Percentiles rank a stretch among this genome's conserved stretches.
Evolutionary conservation across 2,797 vertebrate species (phyloP).

Genomic region (Schizopygopsis malacanthus): DNA sequence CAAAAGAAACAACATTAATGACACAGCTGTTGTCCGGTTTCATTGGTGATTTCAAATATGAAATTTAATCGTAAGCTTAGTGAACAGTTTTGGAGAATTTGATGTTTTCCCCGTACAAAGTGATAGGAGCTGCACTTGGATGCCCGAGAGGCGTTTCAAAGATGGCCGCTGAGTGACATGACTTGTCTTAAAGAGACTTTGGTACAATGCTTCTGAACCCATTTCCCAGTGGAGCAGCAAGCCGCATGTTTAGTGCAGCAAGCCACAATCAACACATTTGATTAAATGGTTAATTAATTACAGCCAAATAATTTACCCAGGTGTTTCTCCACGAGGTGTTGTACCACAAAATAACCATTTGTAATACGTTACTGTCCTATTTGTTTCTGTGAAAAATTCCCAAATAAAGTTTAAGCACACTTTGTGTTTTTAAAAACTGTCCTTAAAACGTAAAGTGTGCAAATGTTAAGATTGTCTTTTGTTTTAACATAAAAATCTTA

Average conservation of each 20-base stretch:
- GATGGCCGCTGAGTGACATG: too few species aligned
- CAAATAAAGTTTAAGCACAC: neutral
- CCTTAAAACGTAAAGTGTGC: neutral
- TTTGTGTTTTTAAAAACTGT: neutral
- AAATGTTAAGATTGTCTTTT: neutral
- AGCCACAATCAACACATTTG: neutral
- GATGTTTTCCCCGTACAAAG: too few species aligned
- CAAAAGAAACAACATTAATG: too few species aligned
- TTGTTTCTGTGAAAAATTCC: neutral
- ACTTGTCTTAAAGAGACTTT: too few species aligned
- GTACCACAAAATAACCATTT: neutral
- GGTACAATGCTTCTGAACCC: neutral
- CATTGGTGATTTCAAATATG: too few species aligned
- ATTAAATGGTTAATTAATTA: slow-evolving; percentile 10
- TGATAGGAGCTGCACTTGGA: too few species aligned
- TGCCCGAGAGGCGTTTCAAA: too few species aligned
- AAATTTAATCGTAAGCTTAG: too few species aligned
- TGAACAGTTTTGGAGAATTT: too few species aligned
- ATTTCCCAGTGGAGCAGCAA: neutral
- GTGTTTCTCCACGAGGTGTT: neutral
- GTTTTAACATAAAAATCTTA: neutral
- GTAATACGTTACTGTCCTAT: neutral
- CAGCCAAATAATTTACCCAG: neutral
- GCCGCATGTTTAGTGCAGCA: neutral
- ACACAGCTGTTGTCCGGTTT: too few species aligned